Percentiles rank a stretch among this genome's conserved stretches.
These are phyloP conservation scores for Oeneis ivallda DNA, from an alignment of 2,888 invertebrate genomes.

Conservation along the genomic window DNA sequence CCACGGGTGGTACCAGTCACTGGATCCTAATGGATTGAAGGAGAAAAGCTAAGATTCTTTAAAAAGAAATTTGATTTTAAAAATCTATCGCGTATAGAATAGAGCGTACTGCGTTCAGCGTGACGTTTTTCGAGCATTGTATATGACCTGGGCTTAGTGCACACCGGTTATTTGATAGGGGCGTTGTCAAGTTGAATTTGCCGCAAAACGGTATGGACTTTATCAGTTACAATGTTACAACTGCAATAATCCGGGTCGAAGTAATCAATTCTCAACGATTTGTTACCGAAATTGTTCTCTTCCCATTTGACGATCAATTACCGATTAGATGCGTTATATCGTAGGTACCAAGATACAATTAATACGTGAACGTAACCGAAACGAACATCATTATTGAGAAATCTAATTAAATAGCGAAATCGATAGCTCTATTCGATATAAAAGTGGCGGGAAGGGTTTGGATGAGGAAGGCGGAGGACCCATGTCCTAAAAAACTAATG, in stretches of 20 bases:
- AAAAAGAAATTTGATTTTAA: too few species aligned
- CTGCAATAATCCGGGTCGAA: conserved; percentile 61
- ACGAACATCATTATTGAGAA: background rate
- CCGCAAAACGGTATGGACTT: conserved; percentile 54
- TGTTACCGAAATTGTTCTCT: conserved; percentile 32
- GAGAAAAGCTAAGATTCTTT: too few species aligned
- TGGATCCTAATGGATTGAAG: too few species aligned
- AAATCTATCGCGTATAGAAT: too few species aligned
- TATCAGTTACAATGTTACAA: background rate
- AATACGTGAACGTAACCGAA: conserved; percentile 9
- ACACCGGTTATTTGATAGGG: conserved; percentile 61
- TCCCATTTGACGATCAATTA: conserved; percentile 23
- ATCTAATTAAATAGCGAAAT: background rate
- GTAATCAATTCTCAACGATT: conserved; percentile 53
- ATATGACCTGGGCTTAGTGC: conserved; percentile 19
- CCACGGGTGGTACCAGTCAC: too few species aligned
- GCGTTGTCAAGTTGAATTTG: conserved; percentile 51
- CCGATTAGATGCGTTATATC: conserved; percentile 2
- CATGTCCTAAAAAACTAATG: too few species aligned
- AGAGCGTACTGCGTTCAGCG: too few species aligned
- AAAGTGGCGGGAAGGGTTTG: too few species aligned
- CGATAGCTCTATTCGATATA: background rate
- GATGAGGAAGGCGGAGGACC: too few species aligned
- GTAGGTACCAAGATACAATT: background rate
- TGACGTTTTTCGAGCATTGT: background rate